Base-by-base conservation (phyloP, 1,140 invertebrate genomes). In the Zaprionus africanus region DNA sequence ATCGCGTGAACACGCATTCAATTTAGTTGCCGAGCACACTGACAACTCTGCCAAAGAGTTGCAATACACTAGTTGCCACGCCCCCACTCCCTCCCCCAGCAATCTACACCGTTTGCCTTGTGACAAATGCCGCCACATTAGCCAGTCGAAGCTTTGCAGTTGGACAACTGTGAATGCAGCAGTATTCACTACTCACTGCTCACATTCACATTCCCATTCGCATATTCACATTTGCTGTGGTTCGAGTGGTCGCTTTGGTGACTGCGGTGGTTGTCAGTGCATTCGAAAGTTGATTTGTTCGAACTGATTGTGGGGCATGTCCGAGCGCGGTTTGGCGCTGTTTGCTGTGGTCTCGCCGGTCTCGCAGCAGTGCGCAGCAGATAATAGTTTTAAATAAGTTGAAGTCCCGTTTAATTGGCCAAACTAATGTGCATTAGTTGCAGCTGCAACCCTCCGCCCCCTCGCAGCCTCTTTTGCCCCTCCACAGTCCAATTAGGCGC, bases 321-420 rank as follows among this genome's bases (percentile, higher is more conserved):
- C 54, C 60, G 69, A 19, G 17, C 19, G 43, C 43, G 46, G 46
- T 51, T 41, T 13, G 12, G 38, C 38, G 38, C 22, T 76, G 81
- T 85, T 81, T 85, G 82, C 78, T 85, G 83, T 60, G 81, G 79
- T 66, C 62, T 49, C 5, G 17, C 15, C 38, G 26, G 22, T 22
- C 22, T n/a, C 2, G 28, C 28, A 34, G 31, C 31, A 11, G 2
- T 26, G 38, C 63, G 24, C 76, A 63, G 24, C 76, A 63, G 81
- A 84, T 80, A 84, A 83, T 84, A 84, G 82, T 85, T 84, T 84
- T 67, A 81, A 81, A 84, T 81, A 84, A 84, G 78, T 78, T 66
- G 6, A 51, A 81, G 73, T 81, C 58, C 69, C 36, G 43, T 81
- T 86, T 81, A 84, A 86, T 84, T 84, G 81, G 58, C 73, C 63